Conservation (phyloP, 2,888 invertebrate genomes). For the Phalangium opilio region DNA sequence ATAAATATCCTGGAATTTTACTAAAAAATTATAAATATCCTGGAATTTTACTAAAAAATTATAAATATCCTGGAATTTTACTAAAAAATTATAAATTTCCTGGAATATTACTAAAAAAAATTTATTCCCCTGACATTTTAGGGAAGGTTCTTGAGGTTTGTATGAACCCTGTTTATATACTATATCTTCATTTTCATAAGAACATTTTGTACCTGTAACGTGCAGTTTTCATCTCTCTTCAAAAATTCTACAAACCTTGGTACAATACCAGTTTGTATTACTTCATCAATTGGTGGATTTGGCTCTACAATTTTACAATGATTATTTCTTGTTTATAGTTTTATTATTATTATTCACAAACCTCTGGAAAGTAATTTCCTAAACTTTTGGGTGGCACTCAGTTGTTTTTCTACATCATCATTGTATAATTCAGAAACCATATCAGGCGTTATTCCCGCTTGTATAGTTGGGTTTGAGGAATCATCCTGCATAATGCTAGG, state of each 20-base stretch:
- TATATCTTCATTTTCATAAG: no score
- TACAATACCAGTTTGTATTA: slow-evolving; percentile 83
- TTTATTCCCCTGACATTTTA: no score
- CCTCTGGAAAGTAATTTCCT: slow-evolving; percentile 71
- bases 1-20: no score
- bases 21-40: no score
- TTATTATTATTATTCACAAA: background rate
- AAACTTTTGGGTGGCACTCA: slow-evolving; percentile 78
- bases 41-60: no score
- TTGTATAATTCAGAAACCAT: slow-evolving; percentile 62
- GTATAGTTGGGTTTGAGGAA: slow-evolving; percentile 10
- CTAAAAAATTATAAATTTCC: no score
- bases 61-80: no score
- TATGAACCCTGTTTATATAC: no score
- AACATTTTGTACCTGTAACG: slow-evolving; percentile 57
- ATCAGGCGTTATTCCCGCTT: slow-evolving; percentile 46
- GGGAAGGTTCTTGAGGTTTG: no score
- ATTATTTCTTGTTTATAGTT: background rate
- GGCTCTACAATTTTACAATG: slow-evolving; percentile 46
- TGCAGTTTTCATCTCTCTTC: slow-evolving; percentile 60
- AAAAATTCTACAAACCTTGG: slow-evolving; percentile 86
- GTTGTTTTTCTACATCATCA: slow-evolving; percentile 47
- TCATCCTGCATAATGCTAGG: slow-evolving; percentile 30
- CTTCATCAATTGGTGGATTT: slow-evolving; percentile 93
- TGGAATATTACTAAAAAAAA: no score